These are phyloP conservation scores for Trileptium ribeirensis DNA, from an alignment of 2,888 invertebrate genomes.

Conservation along the genomic window DNA sequence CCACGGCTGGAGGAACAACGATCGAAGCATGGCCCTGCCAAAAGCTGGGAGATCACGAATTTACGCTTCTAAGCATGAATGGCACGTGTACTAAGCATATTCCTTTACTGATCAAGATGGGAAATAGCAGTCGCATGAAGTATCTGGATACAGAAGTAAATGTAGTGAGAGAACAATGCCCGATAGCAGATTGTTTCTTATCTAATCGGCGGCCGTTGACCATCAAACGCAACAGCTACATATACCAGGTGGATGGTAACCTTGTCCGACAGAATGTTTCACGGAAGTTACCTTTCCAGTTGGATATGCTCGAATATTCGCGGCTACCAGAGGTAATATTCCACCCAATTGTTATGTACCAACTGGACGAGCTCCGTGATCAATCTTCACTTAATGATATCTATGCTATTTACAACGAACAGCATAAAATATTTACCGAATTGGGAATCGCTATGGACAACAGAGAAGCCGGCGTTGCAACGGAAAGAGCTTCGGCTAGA, in stretches of 20 bases:
- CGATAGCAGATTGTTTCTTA: neutral
- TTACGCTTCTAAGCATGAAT: neutral
- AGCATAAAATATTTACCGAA: neutral
- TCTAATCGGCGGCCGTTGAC: neutral
- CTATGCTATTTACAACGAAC: neutral
- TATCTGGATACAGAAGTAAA: slow-evolving; percentile 8
- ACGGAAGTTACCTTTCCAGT: no score
- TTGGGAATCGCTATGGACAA: neutral
- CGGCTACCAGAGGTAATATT: neutral
- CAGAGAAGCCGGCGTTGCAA: neutral
- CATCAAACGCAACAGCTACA: neutral
- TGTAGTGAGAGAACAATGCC: neutral
- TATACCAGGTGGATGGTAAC: neutral
- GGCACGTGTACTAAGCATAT: neutral
- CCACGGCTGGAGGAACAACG: neutral
- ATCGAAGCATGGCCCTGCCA: neutral
- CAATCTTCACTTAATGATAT: neutral
- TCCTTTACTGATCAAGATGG: neutral
- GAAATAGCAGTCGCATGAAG: neutral
- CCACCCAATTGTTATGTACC: neutral
- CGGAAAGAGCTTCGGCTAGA: neutral
- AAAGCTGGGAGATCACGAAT: neutral
- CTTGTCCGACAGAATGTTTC: no score
- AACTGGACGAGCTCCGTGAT: neutral
- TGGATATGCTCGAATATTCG: no score